Percentiles rank a stretch among this genome's conserved stretches.
Evolutionary conservation across 37 sponge, comb jelly and placozoan genomes (phyloP).

Genomic region (Chondrilla cf. caribensis): DNA sequence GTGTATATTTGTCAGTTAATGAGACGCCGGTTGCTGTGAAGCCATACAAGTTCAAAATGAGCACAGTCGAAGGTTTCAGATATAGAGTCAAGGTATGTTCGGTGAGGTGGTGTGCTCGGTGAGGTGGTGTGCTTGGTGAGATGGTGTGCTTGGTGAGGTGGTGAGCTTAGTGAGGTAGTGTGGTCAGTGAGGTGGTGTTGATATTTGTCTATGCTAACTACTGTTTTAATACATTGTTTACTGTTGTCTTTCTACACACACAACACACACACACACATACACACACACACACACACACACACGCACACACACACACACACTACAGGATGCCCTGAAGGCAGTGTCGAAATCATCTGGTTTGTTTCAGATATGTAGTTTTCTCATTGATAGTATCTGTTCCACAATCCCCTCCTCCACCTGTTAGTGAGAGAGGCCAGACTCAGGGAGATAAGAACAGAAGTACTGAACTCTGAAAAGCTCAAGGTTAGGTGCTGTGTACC

Average conservation of each 20-base stretch:
- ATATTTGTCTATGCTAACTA: background rate
- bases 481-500: slow-evolving; percentile 61
- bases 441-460: slow-evolving; percentile 91
- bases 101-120: no score
- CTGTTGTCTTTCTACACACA: background rate
- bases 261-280: no score
- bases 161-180: no score
- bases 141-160: no score
- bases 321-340: slow-evolving; percentile 79
- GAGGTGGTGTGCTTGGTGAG: no score
- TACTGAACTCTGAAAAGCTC: slow-evolving; percentile 90
- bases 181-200: no score
- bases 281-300: no score
- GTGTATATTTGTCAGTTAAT: background rate
- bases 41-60: slow-evolving; percentile 94
- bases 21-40: slow-evolving; percentile 33
- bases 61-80: slow-evolving; percentile 91
- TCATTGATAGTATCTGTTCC: background rate
- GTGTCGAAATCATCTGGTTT: slow-evolving; percentile 81
- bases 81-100: slow-evolving; percentile 88
- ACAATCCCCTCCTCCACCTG: background rate
- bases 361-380: background rate
- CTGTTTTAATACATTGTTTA: background rate
- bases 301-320: background rate
- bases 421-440: slow-evolving; percentile 86